Evolutionary conservation across 1,140 invertebrate genomes (phyloP).

Genomic region (Drosophila jambulina): DNA sequence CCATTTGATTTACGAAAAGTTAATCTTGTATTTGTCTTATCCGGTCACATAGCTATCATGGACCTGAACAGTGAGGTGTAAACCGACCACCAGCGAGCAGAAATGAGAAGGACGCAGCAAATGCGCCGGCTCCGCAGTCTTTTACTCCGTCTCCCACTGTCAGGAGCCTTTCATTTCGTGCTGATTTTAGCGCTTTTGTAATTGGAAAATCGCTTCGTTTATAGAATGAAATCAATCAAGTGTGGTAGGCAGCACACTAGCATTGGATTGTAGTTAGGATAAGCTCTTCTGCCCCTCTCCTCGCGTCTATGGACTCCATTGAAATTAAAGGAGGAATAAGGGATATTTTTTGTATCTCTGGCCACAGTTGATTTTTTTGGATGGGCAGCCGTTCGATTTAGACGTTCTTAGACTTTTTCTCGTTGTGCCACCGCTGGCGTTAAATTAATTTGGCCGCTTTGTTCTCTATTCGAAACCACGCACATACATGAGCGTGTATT

Average conservation of each 20-base stretch:
- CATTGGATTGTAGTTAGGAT: constrained; percentile 38
- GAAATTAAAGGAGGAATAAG: constrained; percentile 55
- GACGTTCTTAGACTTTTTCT: constrained; percentile 23
- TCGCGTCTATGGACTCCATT: constrained; percentile 37
- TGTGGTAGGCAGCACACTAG: constrained; percentile 72
- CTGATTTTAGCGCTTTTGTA: constrained; percentile 82
- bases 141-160: constrained; percentile 33
- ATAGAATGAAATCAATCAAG: constrained; percentile 84
- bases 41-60: background rate
- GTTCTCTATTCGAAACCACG: constrained; percentile 47
- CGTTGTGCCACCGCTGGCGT: constrained; percentile 50
- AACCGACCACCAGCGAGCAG: background rate
- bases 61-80: background rate
- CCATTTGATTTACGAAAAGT: background rate
- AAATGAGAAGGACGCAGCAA: background rate
- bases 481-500: constrained; percentile 12
- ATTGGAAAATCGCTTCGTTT: constrained; percentile 79
- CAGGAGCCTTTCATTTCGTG: constrained; percentile 63
- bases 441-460: constrained; percentile 77
- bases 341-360: constrained; percentile 67
- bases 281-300: constrained; percentile 49
- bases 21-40: background rate
- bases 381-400: constrained; percentile 29
- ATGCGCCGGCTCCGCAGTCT: background rate
- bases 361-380: constrained; percentile 63